These are phyloP conservation scores for Esox masquinongy DNA, from an alignment of 2,797 vertebrate species.

Conservation along the genomic window DNA sequence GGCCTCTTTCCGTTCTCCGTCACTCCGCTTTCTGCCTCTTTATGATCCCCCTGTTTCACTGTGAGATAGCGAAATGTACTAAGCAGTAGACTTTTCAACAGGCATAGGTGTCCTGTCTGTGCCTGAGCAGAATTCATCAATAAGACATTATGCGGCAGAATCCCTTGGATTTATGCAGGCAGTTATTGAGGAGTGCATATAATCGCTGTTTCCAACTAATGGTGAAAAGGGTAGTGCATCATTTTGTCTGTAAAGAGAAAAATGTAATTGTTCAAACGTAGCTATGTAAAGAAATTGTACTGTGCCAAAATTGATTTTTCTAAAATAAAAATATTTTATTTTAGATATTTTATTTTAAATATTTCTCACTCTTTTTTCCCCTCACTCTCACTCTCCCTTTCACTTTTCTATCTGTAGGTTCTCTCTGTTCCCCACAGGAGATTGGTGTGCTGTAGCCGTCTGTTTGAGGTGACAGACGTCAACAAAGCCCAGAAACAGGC, in stretches of 20 bases:
- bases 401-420: conserved; percentile 73
- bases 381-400: conserved; percentile 5
- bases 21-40: neutral
- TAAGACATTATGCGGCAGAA: neutral
- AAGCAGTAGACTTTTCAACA: neutral
- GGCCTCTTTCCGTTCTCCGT: neutral
- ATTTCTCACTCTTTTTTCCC: neutral
- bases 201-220: neutral
- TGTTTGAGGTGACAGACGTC: conserved; percentile 96
- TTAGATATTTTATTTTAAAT: too few relatives aligned
- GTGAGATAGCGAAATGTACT: neutral
- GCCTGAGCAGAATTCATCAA: conserved; percentile 2
- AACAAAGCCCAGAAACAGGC: conserved; percentile 98
- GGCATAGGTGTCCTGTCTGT: neutral
- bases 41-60: neutral
- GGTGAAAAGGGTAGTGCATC: neutral
- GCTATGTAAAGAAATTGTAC: neutral
- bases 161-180: conserved; percentile 1
- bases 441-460: conserved; percentile 95
- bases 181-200: neutral
- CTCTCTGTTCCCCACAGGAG: conserved; percentile 96
- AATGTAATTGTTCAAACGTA: neutral
- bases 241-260: neutral
- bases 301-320: neutral
- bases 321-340: neutral